These are phyloP conservation scores for Anabas testudineus DNA, from an alignment of 2,797 vertebrate genomes.

Conservation along the genomic window DNA sequence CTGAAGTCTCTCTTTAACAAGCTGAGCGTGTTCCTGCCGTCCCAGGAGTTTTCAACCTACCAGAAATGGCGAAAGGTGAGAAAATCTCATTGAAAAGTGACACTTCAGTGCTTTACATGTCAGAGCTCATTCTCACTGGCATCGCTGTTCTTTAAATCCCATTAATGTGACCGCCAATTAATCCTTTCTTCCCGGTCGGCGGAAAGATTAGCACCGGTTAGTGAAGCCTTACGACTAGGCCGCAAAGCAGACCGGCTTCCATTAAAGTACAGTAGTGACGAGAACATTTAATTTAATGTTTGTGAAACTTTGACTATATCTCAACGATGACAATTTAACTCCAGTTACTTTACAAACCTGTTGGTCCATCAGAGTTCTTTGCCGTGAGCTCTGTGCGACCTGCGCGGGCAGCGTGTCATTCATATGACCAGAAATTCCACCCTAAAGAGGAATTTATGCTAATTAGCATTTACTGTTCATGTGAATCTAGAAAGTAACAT, in stretches of 20 bases:
- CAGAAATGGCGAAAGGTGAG: conserved; percentile 89
- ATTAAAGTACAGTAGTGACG: fast-evolving
- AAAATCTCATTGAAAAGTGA: fast-evolving
- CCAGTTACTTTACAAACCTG: too few relatives aligned
- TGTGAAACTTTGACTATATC: too few relatives aligned
- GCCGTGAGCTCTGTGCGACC: background rate
- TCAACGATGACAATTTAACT: too few relatives aligned
- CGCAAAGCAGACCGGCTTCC: conserved; percentile 34
- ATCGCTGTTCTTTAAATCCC: background rate
- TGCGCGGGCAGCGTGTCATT: background rate
- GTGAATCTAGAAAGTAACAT: too few relatives aligned
- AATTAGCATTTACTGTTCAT: too few relatives aligned
- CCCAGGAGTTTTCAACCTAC: conserved; percentile 92
- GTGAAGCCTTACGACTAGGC: conserved; percentile 68
- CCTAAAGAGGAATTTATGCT: conserved; percentile 24
- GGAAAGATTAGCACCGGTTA: conserved; percentile 8
- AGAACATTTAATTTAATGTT: fast-evolving
- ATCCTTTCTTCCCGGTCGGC: conserved; percentile 12
- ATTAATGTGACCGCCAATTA: background rate
- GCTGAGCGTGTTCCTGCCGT: conserved; percentile 92
- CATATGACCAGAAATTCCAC: background rate
- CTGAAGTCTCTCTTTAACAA: conserved; percentile 89
- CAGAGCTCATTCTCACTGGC: fast-evolving
- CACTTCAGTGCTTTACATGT: fast-evolving
- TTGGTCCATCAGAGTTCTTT: fast-evolving